These are phyloP conservation scores for Salvelinus namaycush DNA, from an alignment of 2,113 vertebrate genomes.

Conservation along the genomic window DNA sequence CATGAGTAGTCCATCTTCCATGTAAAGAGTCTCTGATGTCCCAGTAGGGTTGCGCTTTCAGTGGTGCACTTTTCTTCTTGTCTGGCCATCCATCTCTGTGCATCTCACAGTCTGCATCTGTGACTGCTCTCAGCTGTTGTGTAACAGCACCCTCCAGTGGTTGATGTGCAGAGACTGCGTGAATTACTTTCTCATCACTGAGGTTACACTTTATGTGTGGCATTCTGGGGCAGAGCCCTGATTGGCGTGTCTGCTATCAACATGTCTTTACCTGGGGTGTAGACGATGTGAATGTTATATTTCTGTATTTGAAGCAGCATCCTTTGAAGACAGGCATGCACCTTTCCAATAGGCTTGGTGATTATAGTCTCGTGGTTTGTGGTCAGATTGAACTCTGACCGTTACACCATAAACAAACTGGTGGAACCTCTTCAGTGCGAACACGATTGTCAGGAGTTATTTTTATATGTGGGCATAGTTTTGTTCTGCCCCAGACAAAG, in stretches of 20 bases:
- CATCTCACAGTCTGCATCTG: constrained; percentile 4
- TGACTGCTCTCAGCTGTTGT: too few relatives aligned
- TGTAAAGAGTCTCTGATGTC: background rate
- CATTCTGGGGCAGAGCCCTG: background rate
- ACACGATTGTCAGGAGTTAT: background rate
- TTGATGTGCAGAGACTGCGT: too few relatives aligned
- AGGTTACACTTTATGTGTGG: background rate
- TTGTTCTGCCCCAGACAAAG: too few relatives aligned
- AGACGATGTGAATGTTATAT: constrained; percentile 10
- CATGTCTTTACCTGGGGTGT: constrained; percentile 11
- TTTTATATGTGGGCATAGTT: background rate
- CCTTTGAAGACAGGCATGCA: background rate
- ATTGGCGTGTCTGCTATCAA: background rate
- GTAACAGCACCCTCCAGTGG: too few relatives aligned
- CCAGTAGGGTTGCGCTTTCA: constrained; percentile 1
- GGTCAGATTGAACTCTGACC: constrained; percentile 11
- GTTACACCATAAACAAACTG: background rate
- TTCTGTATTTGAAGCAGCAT: background rate
- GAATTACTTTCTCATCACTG: too few relatives aligned
- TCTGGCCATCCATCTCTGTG: background rate
- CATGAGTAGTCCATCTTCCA: background rate
- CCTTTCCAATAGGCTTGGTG: background rate
- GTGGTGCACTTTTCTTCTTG: background rate
- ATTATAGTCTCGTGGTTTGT: constrained; percentile 20
- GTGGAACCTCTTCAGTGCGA: background rate